A percentile compares a stretch with the other conserved stretches of the same genome.
Evolutionary conservation across 2,113 vertebrate genomes (phyloP).

Genomic region (Solea senegalensis): DNA sequence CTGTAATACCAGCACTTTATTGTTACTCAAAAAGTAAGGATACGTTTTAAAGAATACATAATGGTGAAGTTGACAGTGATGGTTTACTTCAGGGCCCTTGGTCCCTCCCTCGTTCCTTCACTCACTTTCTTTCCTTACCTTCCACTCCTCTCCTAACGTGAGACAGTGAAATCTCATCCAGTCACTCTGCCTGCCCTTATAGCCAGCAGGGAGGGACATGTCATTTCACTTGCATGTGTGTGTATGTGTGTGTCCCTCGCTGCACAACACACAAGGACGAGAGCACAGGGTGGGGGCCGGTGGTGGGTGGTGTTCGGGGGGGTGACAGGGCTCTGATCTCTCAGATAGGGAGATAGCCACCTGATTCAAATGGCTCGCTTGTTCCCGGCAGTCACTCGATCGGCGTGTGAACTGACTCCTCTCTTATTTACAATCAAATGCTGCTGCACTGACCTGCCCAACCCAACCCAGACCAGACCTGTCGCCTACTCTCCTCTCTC

Average conservation of each 20-base stretch:
- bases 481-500: conserved; percentile 16
- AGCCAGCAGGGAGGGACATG: conserved; percentile 82
- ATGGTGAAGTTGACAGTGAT: conserved; percentile 1
- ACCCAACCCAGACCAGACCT: conserved; percentile 48
- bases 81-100: background rate
- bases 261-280: conserved; percentile 69
- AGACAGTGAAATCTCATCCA: conserved; percentile 88
- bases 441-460: conserved; percentile 75
- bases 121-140: conserved; percentile 11
- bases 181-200: conserved; percentile 72
- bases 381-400: conserved; percentile 89
- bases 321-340: conserved; percentile 88
- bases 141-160: conserved; percentile 65
- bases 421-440: conserved; percentile 87
- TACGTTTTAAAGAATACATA: background rate
- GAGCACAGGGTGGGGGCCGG: conserved; percentile 58
- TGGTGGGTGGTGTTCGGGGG: conserved; percentile 12
- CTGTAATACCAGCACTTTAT: too few species aligned
- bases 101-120: conserved; percentile 13
- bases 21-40: too few species aligned
- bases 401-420: conserved; percentile 90
- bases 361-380: conserved; percentile 91
- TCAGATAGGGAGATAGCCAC: conserved; percentile 89
- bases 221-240: conserved; percentile 79
- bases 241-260: conserved; percentile 49